Percentiles rank a stretch among this genome's conserved stretches.
These are phyloP conservation scores for Pantelozetes paolii DNA, from an alignment of 2,888 invertebrate genomes.

Conservation along the genomic window DNA sequence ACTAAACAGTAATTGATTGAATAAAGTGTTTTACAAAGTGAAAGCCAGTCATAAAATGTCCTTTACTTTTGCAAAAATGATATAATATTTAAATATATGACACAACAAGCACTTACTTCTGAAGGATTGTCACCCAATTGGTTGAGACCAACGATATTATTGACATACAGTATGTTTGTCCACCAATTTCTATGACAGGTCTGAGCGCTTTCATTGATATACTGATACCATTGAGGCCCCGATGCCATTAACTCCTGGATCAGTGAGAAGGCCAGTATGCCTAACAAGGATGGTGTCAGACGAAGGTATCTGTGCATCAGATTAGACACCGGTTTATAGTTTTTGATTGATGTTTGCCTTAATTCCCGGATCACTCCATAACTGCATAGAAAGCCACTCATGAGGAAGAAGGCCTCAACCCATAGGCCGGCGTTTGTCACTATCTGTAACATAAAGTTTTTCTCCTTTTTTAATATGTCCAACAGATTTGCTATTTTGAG, in stretches of 20 bases:
- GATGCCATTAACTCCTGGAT: constrained; percentile 30
- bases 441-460: constrained; percentile 26
- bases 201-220: neutral
- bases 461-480: constrained; percentile 17
- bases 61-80: too few relatives aligned
- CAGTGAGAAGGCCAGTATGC: constrained; percentile 22
- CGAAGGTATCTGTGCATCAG: constrained; percentile 39
- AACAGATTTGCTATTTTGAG: constrained; percentile 30
- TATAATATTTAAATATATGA: neutral
- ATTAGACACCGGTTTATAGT: neutral
- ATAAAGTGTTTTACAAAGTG: neutral
- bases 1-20: neutral
- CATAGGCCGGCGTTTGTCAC: constrained; percentile 40
- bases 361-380: constrained; percentile 32
- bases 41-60: too few relatives aligned
- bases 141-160: constrained; percentile 38
- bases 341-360: neutral
- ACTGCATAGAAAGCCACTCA: constrained; percentile 36
- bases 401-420: constrained; percentile 41
- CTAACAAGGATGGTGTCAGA: constrained; percentile 37
- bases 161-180: constrained; percentile 28
- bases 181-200: constrained; percentile 41
- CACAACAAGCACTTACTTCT: constrained; percentile 18
- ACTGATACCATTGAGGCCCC: constrained; percentile 38
- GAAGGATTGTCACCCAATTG: neutral